Percentiles rank a stretch among this genome's conserved stretches.
Evolutionary conservation across 2,113 vertebrate species (phyloP).

Genomic region (Ptychochromis oligacanthus): DNA sequence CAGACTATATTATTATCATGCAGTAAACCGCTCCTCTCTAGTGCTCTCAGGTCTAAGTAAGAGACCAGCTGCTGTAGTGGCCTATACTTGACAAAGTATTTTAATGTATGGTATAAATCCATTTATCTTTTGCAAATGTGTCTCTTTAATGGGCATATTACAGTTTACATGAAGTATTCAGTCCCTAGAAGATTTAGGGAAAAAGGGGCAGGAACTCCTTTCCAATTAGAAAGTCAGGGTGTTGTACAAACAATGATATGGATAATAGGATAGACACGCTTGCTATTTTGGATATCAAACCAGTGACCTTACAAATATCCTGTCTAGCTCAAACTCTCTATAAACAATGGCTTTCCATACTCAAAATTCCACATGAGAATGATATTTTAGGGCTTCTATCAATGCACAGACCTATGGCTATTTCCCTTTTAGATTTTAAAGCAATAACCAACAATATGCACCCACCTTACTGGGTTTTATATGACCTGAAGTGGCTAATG

Average conservation of each 20-base stretch:
- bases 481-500: neutral
- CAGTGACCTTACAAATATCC: neutral
- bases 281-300: neutral
- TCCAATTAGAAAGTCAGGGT: neutral
- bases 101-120: neutral
- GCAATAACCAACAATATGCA: neutral
- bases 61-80: constrained; percentile 28
- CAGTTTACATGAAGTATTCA: neutral
- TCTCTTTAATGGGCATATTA: neutral
- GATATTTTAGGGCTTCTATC: constrained; percentile 16
- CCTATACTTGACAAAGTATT: constrained; percentile 2
- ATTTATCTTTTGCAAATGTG: neutral
- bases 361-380: neutral
- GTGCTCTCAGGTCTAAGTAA: constrained; percentile 21
- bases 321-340: neutral
- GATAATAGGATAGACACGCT: neutral
- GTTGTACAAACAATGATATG: neutral
- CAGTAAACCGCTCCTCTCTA: constrained; percentile 34
- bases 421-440: constrained; percentile 10
- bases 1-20: constrained; percentile 55
- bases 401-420: constrained; percentile 1
- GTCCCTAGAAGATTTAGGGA: neutral
- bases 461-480: neutral
- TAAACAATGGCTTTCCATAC: neutral
- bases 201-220: neutral